These are phyloP conservation scores for Scelioninae gen. 1 DNA, from an alignment of 2,888 invertebrate genomes.

Conservation along the genomic window DNA sequence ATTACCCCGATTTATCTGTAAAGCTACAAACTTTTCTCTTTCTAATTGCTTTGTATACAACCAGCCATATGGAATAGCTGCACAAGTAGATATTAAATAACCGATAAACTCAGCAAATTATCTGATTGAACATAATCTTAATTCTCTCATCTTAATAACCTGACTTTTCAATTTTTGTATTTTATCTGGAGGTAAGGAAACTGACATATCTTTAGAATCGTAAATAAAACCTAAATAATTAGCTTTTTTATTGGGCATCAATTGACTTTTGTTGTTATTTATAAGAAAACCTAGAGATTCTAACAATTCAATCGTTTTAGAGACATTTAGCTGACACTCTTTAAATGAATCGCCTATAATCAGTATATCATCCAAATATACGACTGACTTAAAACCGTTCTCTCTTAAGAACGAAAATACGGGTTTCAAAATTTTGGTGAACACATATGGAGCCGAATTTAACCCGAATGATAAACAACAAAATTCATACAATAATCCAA, in stretches of 20 bases:
- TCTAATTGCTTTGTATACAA: no score
- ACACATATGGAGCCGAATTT: constrained; percentile 66
- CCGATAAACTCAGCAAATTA: constrained; percentile 7
- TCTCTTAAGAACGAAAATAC: constrained; percentile 47
- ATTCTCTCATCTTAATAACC: not conserved
- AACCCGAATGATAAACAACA: constrained; percentile 65
- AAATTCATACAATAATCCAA: constrained; percentile 60
- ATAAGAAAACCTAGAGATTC: constrained; percentile 8
- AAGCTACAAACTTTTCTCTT: no score
- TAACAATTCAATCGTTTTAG: constrained; percentile 2
- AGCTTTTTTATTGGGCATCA: not conserved
- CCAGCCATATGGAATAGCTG: constrained; percentile 23
- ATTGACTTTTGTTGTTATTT: constrained; percentile 1
- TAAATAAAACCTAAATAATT: constrained; percentile 17
- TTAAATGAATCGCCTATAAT: constrained; percentile 8
- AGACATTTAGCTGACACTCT: not conserved
- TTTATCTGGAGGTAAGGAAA: constrained; percentile 1
- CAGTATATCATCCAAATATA: constrained; percentile 69
- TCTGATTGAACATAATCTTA: constrained; percentile 18
- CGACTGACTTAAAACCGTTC: constrained; percentile 27
- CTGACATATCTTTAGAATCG: not conserved
- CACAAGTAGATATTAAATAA: not conserved
- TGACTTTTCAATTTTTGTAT: not conserved
- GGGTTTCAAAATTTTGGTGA: constrained; percentile 68
- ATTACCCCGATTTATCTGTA: no score